Evolutionary conservation across 2,797 vertebrate genomes (phyloP).

Genomic region (Arrhamphus sclerolepis): DNA sequence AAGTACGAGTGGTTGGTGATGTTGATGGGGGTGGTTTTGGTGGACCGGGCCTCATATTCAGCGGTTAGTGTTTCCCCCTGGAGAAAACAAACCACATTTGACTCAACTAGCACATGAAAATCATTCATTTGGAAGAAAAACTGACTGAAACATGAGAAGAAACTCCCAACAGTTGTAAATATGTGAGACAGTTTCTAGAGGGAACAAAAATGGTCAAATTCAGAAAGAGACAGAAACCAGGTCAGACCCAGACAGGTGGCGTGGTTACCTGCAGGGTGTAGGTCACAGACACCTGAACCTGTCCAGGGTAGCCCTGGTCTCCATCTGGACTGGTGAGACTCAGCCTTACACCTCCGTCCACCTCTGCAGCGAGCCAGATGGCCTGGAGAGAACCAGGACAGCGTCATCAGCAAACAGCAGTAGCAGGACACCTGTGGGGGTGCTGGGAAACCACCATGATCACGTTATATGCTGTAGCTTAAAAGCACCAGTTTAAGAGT

Average conservation of each 20-base stretch:
- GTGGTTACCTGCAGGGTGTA: conserved; percentile 82
- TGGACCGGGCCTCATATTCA: conserved; percentile 85
- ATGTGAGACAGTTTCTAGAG: no score
- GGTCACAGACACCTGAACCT: conserved; percentile 86
- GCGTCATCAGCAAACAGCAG: no score
- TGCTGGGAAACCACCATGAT: no score
- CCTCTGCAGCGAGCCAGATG: conserved; percentile 68
- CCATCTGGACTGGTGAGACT: conserved; percentile 86
- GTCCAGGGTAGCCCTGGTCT: conserved; percentile 94
- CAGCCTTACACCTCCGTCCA: conserved; percentile 84
- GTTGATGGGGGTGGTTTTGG: conserved; percentile 88
- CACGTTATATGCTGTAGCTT: no score
- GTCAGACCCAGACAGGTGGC: no score
- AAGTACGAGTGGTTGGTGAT: conserved; percentile 96
- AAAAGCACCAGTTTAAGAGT: no score
- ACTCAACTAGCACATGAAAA: neutral
- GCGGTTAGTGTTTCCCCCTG: conserved; percentile 80
- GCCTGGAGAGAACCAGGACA: conserved; percentile 45
- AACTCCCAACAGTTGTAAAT: no score
- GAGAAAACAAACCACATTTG: conserved; percentile 11
- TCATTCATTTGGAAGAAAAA: no score
- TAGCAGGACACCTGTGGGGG: no score
- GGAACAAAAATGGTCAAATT: no score
- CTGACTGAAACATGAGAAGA: no score
- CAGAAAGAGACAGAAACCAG: no score